Evolutionary conservation across 2,888 invertebrate genomes (phyloP).

Genomic region (Autographa pulchrina): DNA sequence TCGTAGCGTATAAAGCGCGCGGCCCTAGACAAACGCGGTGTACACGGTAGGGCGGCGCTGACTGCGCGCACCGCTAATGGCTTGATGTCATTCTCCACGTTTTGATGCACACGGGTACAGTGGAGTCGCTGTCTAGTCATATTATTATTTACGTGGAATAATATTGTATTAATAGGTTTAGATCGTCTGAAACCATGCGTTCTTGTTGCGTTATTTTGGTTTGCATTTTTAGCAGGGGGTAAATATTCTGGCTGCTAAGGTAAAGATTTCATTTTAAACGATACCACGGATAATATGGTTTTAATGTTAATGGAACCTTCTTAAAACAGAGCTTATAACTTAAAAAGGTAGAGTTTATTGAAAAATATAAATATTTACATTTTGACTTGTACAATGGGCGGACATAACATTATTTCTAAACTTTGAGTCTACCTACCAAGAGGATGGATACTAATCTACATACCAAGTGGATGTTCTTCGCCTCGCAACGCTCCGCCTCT

Average conservation of each 20-base stretch:
- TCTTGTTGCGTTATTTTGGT: background rate
- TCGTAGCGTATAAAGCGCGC: conserved; percentile 62
- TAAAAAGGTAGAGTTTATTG: background rate
- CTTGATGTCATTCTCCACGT: conserved; percentile 83
- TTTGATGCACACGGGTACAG: conserved; percentile 58
- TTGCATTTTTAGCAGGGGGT: too few relatives aligned
- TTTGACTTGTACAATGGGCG: background rate
- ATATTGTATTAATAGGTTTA: background rate
- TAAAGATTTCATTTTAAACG: too few relatives aligned
- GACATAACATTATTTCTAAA: background rate
- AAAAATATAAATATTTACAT: background rate
- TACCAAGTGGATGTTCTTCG: background rate
- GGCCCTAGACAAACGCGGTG: conserved; percentile 62
- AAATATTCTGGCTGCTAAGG: too few relatives aligned
- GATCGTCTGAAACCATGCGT: background rate
- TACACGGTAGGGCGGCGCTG: conserved; percentile 71
- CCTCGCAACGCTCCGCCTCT: background rate
- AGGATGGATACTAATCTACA: too few relatives aligned
- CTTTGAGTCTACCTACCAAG: background rate
- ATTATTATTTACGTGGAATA: background rate
- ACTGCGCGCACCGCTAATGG: conserved; percentile 82
- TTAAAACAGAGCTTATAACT: too few relatives aligned
- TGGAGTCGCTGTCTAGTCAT: conserved; percentile 60
- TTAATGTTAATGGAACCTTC: too few relatives aligned
- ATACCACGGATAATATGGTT: too few relatives aligned